Conservation (phyloP, 2,888 invertebrate species). For the Onthophagus sagittarius region DNA sequence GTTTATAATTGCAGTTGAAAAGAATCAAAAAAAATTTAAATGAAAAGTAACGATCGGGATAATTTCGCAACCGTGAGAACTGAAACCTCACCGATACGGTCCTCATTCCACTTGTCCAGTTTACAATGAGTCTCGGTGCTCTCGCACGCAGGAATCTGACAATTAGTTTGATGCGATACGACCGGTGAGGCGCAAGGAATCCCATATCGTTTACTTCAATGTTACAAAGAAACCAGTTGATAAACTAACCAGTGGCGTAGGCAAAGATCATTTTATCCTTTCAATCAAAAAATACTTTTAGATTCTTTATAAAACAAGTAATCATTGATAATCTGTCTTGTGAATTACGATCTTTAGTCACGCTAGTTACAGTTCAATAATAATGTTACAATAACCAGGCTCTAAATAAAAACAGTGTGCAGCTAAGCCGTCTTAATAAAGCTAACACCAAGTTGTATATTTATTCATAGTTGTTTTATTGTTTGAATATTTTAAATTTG, state of each 20-base stretch:
- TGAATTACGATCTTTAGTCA: too few species aligned
- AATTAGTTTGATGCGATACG: conserved; percentile 10
- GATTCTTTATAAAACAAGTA: too few species aligned
- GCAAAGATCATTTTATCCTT: too few species aligned
- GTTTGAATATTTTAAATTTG: too few species aligned
- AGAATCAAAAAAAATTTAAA: neutral
- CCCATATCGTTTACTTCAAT: conserved; percentile 4
- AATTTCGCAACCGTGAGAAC: conserved; percentile 12
- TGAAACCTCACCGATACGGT: conserved; percentile 10
- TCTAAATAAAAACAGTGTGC: too few species aligned
- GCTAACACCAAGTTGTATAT: too few species aligned
- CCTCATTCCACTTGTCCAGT: conserved; percentile 7
- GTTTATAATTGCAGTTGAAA: neutral
- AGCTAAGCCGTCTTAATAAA: too few species aligned
- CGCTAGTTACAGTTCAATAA: too few species aligned
- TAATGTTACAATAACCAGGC: too few species aligned
- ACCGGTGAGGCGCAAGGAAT: conserved; percentile 3
- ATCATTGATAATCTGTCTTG: too few species aligned
- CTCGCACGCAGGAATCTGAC: conserved; percentile 9
- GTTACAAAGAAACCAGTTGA: neutral
- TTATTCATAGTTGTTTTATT: too few species aligned
- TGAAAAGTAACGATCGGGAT: neutral
- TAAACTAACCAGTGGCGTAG: neutral
- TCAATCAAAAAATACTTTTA: too few species aligned
- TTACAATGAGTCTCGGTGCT: neutral